Conservation (phyloP, 30 jellyfish, hydroid and myxozoan genomes). For the Cassiopea andromeda region DNA sequence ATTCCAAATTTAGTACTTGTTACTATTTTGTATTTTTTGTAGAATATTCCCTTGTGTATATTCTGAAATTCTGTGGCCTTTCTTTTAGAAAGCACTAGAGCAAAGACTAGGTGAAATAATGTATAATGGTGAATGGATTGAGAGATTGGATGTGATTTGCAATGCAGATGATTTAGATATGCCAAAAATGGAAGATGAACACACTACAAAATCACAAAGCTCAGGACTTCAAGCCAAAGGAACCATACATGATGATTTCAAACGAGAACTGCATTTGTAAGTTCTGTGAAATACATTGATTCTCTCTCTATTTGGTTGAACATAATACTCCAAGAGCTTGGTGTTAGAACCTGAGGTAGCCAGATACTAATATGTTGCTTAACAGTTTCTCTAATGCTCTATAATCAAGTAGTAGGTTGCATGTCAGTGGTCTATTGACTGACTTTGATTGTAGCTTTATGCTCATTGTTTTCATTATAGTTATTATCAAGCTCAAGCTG, state of each 20-base stretch:
- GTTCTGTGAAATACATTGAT: neutral
- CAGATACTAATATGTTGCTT: no score
- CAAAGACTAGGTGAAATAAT: slow-evolving; percentile 63
- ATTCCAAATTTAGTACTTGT: no score
- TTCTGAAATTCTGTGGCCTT: no score
- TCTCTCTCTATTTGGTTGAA: neutral
- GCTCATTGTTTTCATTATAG: slow-evolving; percentile 24
- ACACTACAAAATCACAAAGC: neutral
- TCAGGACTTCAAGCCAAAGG: slow-evolving; percentile 60
- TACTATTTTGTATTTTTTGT: no score
- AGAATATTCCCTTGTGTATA: no score
- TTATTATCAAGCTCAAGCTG: slow-evolving; percentile 97
- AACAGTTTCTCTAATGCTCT: no score
- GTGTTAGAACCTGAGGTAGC: no score
- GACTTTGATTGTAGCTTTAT: no score
- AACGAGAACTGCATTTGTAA: slow-evolving; percentile 93
- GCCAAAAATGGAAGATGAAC: slow-evolving; percentile 61
- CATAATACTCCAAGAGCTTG: no score
- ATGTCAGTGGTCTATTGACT: no score
- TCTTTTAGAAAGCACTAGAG: slow-evolving; percentile 75
- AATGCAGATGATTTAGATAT: slow-evolving; percentile 57
- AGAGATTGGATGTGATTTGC: slow-evolving; percentile 71
- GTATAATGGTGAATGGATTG: slow-evolving; percentile 80
- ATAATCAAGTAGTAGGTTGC: no score
- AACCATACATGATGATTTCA: slow-evolving; percentile 87